Conservation (phyloP, 2,888 invertebrate species). For the Ophion slaviceki region DNA sequence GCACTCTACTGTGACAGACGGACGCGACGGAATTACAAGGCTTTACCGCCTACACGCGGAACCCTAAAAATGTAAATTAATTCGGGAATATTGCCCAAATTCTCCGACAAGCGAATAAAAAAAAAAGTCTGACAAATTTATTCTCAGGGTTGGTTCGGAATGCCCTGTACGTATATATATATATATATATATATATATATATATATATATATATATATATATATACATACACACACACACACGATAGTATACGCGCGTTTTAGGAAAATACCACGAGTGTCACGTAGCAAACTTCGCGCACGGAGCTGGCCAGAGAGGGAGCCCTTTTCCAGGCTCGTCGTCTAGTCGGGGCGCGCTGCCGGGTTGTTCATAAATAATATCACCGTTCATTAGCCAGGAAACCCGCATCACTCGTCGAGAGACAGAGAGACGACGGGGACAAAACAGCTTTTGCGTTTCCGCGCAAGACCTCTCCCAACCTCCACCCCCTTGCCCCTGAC, state of each 20-base stretch:
- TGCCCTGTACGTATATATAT: conserved; percentile 5
- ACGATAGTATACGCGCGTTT: conserved; percentile 14
- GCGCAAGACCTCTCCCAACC: conserved; percentile 28
- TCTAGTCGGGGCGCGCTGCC: conserved; percentile 22
- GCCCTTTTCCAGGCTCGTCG: conserved; percentile 35
- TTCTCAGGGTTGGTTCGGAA: background rate
- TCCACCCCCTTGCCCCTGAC: background rate
- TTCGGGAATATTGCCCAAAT: background rate
- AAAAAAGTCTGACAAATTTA: background rate
- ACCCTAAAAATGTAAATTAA: too few relatives aligned
- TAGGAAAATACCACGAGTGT: conserved; percentile 35
- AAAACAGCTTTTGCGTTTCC: conserved; percentile 52
- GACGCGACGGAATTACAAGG: too few relatives aligned
- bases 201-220: background rate
- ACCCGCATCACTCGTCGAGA: conserved; percentile 57
- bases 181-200: background rate
- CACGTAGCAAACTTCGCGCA: conserved; percentile 27
- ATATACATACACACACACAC: too few relatives aligned
- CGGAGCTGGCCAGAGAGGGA: background rate
- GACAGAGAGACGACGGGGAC: conserved; percentile 51
- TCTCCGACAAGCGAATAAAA: background rate
- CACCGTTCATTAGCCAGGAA: conserved; percentile 65
- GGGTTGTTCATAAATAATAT: conserved; percentile 67
- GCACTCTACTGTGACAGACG: too few relatives aligned
- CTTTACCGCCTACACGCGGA: too few relatives aligned